Percentiles rank a stretch among this genome's conserved stretches.
These are phyloP conservation scores for Herpetotheres cachinnans DNA, from an alignment of 2,113 vertebrate genomes.

Conservation along the genomic window DNA sequence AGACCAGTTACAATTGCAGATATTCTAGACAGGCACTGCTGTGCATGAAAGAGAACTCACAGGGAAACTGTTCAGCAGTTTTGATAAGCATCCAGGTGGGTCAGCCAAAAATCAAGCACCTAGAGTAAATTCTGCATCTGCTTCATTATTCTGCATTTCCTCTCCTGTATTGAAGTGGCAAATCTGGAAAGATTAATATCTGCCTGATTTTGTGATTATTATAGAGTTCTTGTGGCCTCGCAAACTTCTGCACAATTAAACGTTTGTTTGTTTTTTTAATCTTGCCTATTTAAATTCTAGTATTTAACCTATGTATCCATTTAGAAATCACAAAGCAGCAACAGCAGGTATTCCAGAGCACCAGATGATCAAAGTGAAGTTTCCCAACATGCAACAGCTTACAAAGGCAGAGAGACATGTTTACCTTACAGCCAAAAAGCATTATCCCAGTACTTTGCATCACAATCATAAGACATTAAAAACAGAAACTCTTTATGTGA, in stretches of 20 bases:
- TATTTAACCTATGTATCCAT: slow-evolving; percentile 69
- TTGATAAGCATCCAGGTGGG: slow-evolving; percentile 11
- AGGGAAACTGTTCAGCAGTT: slow-evolving; percentile 17
- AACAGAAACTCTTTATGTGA: slow-evolving; percentile 82
- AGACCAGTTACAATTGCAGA: background rate
- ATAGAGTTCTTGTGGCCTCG: slow-evolving; percentile 84
- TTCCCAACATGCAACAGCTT: slow-evolving; percentile 87
- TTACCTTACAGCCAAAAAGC: slow-evolving; percentile 85
- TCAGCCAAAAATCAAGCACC: slow-evolving; percentile 11
- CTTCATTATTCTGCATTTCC: slow-evolving; percentile 1
- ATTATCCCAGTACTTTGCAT: slow-evolving; percentile 77
- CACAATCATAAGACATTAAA: slow-evolving; percentile 76
- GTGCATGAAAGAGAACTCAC: background rate
- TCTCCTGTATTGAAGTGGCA: slow-evolving; percentile 60
- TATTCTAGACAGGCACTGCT: slow-evolving; percentile 1
- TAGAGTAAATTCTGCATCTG: slow-evolving; percentile 42
- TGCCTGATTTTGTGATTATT: slow-evolving; percentile 72
- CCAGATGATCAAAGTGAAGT: slow-evolving; percentile 84
- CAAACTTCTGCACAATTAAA: slow-evolving; percentile 76
- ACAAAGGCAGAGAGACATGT: slow-evolving; percentile 80
- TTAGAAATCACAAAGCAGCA: slow-evolving; percentile 90
- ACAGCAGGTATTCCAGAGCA: slow-evolving; percentile 82
- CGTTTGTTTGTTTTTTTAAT: slow-evolving; percentile 47
- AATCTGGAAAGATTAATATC: slow-evolving; percentile 74
- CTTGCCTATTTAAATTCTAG: slow-evolving; percentile 69